Evolutionary conservation across 2,888 invertebrate species (phyloP).

Genomic region (Rhamphomyia laevipes): DNA sequence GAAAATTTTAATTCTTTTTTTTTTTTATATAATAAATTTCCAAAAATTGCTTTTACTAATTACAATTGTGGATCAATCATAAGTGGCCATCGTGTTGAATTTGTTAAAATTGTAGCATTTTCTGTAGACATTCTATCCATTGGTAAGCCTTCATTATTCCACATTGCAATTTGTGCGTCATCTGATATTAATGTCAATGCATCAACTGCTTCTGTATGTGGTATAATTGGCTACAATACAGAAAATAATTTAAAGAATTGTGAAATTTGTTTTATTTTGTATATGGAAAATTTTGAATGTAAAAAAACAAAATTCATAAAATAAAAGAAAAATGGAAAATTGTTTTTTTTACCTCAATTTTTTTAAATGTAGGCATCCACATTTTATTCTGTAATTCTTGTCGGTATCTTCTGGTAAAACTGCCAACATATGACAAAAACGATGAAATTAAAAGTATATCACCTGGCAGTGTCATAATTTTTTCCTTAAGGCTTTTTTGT

Average conservation of each 20-base stretch:
- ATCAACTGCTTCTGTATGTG: constrained; percentile 68
- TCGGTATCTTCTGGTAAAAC: constrained; percentile 80
- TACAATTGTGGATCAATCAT: constrained; percentile 89
- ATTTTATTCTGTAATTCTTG: constrained; percentile 63
- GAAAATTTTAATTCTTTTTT: neutral
- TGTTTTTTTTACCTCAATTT: constrained; percentile 44
- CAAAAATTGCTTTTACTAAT: constrained; percentile 14
- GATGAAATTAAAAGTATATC: constrained; percentile 83
- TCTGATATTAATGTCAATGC: constrained; percentile 75
- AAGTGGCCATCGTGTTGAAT: constrained; percentile 86
- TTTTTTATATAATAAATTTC: no score
- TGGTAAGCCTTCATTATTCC: constrained; percentile 93
- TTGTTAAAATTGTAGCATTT: constrained; percentile 85
- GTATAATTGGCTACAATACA: constrained; percentile 52
- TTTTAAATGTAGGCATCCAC: constrained; percentile 71
- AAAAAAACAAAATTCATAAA: neutral
- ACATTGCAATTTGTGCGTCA: constrained; percentile 81
- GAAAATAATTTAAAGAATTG: neutral
- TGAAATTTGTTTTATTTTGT: neutral
- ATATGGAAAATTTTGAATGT: neutral
- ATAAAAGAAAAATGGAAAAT: neutral
- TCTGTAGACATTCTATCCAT: constrained; percentile 91
- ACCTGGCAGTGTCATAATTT: constrained; percentile 77
- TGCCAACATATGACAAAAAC: constrained; percentile 91
- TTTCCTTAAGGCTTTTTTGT: constrained; percentile 47